Evolutionary conservation across 2,888 invertebrate species (phyloP).

Genomic region (Apamea sordens): DNA sequence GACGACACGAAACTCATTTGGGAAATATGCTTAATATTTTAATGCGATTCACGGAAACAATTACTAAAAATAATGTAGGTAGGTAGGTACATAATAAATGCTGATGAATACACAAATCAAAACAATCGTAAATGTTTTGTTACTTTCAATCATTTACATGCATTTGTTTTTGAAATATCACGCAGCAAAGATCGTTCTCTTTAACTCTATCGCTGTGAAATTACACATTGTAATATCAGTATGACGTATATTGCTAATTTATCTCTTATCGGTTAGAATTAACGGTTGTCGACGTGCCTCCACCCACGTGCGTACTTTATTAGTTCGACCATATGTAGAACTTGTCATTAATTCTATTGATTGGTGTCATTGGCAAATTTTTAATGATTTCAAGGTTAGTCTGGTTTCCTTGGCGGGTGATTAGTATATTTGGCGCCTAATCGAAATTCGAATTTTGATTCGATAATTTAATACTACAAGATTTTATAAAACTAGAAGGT

Average conservation of each 20-base stretch:
- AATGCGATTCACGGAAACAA: background rate
- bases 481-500: background rate
- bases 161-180: slow-evolving; percentile 16
- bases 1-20: background rate
- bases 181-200: slow-evolving; percentile 9
- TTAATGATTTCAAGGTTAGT: slow-evolving; percentile 39
- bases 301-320: slow-evolving; percentile 66
- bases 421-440: background rate
- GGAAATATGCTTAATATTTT: background rate
- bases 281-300: slow-evolving; percentile 71
- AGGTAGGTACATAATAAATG: background rate
- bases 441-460: slow-evolving; percentile 11
- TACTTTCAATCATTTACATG: background rate
- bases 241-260: slow-evolving; percentile 62
- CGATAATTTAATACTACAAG: background rate
- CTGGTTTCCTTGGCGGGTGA: slow-evolving; percentile 23
- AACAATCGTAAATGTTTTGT: background rate
- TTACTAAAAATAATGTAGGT: background rate
- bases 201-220: slow-evolving; percentile 24
- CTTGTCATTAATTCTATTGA: slow-evolving; percentile 42
- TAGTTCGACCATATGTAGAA: slow-evolving; percentile 31
- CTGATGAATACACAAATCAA: background rate
- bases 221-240: slow-evolving; percentile 55
- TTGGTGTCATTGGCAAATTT: slow-evolving; percentile 42
- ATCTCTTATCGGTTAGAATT: slow-evolving; percentile 63